Percentiles rank a stretch among this genome's conserved stretches.
phyloP scores from a whole-genome alignment of 2,797 vertebrate species.

The Buphagus erythrorhynchus region DNA sequence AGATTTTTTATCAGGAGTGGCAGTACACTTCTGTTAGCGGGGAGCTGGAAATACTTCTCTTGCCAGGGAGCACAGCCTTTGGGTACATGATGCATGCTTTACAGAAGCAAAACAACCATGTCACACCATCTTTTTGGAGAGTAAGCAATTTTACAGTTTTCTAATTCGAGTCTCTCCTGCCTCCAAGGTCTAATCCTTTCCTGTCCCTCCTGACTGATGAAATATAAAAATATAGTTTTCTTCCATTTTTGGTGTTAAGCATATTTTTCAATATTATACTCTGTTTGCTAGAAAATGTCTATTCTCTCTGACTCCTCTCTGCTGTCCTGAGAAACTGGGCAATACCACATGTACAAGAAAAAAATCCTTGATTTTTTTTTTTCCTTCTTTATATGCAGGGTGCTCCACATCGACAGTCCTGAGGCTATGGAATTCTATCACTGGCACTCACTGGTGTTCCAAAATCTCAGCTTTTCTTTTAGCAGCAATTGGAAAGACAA shows the following conservation, averaged over 20 bases:
- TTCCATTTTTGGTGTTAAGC: neutral
- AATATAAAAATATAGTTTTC: neutral
- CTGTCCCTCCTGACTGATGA: neutral
- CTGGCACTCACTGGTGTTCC: neutral
- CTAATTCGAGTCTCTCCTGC: neutral
- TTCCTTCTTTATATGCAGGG: neutral
- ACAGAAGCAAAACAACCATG: neutral
- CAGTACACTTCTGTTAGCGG: neutral
- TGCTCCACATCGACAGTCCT: neutral
- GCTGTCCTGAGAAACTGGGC: neutral
- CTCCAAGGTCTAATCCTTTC: neutral
- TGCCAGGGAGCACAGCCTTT: neutral
- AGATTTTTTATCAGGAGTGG: neutral
- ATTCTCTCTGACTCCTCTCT: neutral
- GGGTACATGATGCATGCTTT: neutral
- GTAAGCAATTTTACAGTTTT: neutral
- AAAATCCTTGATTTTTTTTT: neutral
- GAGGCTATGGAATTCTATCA: neutral
- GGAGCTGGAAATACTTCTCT: neutral
- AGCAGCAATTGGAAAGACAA: neutral
- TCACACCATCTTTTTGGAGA: neutral
- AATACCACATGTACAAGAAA: neutral
- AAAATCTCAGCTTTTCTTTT: conserved; percentile 16
- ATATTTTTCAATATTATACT: neutral
- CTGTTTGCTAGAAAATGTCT: neutral